These are phyloP conservation scores for Mesocentrotus franciscanus DNA, from an alignment of 53 echinoderm and acorn worm genomes.

Conservation along the genomic window DNA sequence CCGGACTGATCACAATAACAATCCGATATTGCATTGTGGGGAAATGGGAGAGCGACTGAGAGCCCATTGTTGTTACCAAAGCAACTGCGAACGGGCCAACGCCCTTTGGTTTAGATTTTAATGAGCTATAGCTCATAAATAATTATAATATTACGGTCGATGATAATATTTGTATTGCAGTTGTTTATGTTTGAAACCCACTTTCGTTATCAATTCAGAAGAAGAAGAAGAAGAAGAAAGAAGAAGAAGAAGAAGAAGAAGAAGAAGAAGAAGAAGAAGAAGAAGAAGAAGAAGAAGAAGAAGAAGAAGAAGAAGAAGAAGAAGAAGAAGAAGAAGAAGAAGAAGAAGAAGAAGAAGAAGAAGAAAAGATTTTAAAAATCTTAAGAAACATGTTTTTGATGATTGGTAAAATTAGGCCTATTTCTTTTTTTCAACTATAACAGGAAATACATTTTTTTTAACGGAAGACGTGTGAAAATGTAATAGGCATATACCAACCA, in stretches of 20 bases:
- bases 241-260: neutral
- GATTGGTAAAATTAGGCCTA: too few relatives aligned
- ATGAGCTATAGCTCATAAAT: neutral
- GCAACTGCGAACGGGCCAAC: conserved; percentile 17
- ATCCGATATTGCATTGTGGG: conserved; percentile 46
- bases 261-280: neutral
- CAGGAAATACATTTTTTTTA: too few relatives aligned
- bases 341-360: neutral
- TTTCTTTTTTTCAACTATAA: too few relatives aligned
- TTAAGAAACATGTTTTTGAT: too few relatives aligned
- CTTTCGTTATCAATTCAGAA: too few relatives aligned
- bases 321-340: neutral
- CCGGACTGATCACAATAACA: conserved; percentile 5
- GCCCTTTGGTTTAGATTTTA: neutral
- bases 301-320: neutral
- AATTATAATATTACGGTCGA: neutral
- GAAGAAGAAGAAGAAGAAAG: too few relatives aligned
- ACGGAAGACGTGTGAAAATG: too few relatives aligned
- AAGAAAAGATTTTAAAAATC: too few relatives aligned
- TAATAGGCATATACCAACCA: too few relatives aligned
- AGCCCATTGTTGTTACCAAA: conserved; percentile 43
- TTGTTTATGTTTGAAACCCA: too few relatives aligned
- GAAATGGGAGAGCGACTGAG: neutral
- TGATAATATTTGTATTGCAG: neutral
- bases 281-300: neutral